These are phyloP conservation scores for Drosophila watanabei DNA, from an alignment of 1,140 invertebrate genomes.

Conservation along the genomic window DNA sequence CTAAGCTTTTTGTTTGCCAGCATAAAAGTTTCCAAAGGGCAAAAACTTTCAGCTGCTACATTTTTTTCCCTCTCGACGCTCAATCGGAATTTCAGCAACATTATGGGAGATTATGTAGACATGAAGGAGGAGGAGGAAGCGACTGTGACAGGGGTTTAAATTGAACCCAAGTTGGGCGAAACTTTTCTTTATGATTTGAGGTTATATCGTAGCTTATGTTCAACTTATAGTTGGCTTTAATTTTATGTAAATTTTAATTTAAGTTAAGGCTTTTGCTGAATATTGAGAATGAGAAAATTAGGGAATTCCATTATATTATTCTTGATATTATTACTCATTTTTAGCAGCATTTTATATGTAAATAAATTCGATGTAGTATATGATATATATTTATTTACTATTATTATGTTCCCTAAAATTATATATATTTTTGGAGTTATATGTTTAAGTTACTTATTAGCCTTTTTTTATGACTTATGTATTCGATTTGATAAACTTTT, in stretches of 20 bases:
- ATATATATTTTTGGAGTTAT: too few relatives aligned
- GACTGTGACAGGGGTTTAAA: background rate
- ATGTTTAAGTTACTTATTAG: too few relatives aligned
- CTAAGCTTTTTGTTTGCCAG: conserved; percentile 38
- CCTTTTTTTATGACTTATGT: too few relatives aligned
- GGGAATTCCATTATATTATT: too few relatives aligned
- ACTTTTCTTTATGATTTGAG: conserved; percentile 31
- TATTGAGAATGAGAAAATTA: background rate
- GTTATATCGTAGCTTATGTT: conserved; percentile 26
- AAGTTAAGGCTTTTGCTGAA: background rate
- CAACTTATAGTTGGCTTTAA: background rate
- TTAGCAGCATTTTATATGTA: background rate
- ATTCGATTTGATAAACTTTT: too few relatives aligned
- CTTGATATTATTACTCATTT: background rate
- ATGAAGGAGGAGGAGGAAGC: background rate
- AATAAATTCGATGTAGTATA: background rate
- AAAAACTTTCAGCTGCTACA: conserved; percentile 51
- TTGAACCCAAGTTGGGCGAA: conserved; percentile 26
- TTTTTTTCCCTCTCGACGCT: conserved; percentile 22
- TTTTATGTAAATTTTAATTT: background rate
- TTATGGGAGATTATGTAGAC: conserved; percentile 71
- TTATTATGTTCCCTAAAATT: too few relatives aligned
- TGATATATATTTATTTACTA: background rate
- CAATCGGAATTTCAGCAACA: conserved; percentile 74
- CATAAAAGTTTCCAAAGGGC: conserved; percentile 55